Percentiles rank a stretch among this genome's conserved stretches.
These are phyloP conservation scores for Leptura quadrifasciata DNA, from an alignment of 2,888 invertebrate genomes.

Conservation along the genomic window DNA sequence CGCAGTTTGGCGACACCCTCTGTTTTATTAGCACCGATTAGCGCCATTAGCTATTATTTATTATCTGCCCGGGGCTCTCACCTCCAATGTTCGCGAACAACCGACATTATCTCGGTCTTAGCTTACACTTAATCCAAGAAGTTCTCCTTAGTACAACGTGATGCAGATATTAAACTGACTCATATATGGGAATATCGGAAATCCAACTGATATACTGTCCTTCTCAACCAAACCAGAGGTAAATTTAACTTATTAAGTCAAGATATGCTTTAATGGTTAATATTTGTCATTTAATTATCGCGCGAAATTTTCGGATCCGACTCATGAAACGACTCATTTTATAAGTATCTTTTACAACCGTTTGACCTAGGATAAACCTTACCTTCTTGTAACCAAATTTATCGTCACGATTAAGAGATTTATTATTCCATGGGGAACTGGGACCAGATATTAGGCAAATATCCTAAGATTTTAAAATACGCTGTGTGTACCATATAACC, in stretches of 20 bases:
- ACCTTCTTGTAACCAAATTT: not conserved
- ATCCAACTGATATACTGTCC: conserved; percentile 25
- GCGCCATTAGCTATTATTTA: conserved; percentile 66
- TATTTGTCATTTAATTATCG: conserved; percentile 30
- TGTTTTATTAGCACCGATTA: conserved; percentile 66
- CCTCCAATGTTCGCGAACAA: conserved; percentile 55
- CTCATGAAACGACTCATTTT: not conserved
- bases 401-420: conserved; percentile 2
- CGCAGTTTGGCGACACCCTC: conserved; percentile 55
- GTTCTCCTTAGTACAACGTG: conserved; percentile 57
- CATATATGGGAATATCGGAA: conserved; percentile 32
- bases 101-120: conserved; percentile 61
- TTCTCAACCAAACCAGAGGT: conserved; percentile 3
- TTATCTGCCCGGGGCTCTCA: conserved; percentile 62
- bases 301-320: not conserved
- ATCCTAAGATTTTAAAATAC: not conserved
- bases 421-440: not conserved
- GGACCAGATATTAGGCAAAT: not conserved
- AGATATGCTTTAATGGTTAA: conserved; percentile 25
- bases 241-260: conserved; percentile 17
- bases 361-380: conserved; percentile 22
- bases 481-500: not conserved
- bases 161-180: conserved; percentile 56
- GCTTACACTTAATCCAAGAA: conserved; percentile 58
- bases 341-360: conserved; percentile 17